Conservation (phyloP, 2,888 invertebrate species). For the Stratiomys singularior region DNA sequence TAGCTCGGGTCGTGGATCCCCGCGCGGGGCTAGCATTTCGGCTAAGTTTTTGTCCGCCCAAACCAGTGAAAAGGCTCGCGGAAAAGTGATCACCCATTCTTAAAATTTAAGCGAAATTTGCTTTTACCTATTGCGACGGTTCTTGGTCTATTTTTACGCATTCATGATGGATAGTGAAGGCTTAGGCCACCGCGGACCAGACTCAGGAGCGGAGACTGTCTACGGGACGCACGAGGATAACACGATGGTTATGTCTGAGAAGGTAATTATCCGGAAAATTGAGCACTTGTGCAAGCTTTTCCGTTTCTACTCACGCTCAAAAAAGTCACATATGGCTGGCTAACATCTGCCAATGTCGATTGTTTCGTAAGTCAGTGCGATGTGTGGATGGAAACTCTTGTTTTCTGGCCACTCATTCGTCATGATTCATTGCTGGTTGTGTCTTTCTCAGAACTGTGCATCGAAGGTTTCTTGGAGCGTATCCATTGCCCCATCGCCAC, state of each 20-base stretch:
- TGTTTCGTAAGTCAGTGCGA: constrained; percentile 1
- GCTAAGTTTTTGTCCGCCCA: not conserved
- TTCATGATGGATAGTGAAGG: constrained; percentile 50
- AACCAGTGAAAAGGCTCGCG: not conserved
- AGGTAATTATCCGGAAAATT: constrained; percentile 64
- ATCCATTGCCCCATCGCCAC: not conserved
- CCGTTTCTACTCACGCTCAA: not conserved
- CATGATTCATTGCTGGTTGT: constrained; percentile 18
- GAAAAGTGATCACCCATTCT: not conserved
- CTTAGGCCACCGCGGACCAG: constrained; percentile 60
- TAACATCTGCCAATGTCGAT: not conserved
- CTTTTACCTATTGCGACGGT: constrained; percentile 48
- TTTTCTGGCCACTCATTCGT: constrained; percentile 15
- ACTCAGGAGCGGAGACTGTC: constrained; percentile 81
- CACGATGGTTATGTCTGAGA: constrained; percentile 98
- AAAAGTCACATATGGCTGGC: constrained; percentile 1
- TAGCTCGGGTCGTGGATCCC: constrained; percentile 18
- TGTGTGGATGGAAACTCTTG: constrained; percentile 4
- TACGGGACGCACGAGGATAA: constrained; percentile 96
- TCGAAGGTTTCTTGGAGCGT: not conserved
- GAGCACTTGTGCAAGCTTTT: not conserved
- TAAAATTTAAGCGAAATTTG: constrained; percentile 41
- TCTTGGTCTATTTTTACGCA: constrained; percentile 48
- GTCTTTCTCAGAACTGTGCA: not conserved
- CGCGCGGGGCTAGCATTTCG: constrained; percentile 24